Conservation (phyloP, 2,797 vertebrate genomes). For the Oreochromis mossambicus region DNA sequence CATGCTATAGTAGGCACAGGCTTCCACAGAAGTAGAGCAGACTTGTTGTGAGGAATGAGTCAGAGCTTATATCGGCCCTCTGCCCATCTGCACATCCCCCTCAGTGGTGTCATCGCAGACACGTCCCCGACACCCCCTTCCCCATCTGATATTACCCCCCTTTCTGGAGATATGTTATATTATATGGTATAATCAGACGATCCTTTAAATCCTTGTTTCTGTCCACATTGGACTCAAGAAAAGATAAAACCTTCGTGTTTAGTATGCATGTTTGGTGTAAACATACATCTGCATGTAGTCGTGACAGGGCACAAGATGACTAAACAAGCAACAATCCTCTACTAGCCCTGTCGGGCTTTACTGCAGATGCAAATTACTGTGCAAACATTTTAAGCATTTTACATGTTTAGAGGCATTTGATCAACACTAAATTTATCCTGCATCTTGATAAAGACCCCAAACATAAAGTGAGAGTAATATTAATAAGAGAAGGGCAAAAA, state of each 20-base stretch:
- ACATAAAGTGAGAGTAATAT: background rate
- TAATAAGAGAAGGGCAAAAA: background rate
- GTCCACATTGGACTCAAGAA: background rate
- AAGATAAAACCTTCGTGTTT: conserved; percentile 13
- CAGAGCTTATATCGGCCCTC: conserved; percentile 65
- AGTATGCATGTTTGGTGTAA: conserved; percentile 24
- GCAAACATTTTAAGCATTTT: background rate
- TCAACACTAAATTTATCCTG: background rate
- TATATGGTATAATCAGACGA: background rate
- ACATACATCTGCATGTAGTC: background rate
- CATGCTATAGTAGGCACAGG: conserved; percentile 54
- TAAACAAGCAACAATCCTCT: conserved; percentile 5
- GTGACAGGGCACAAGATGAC: background rate
- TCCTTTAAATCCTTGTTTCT: background rate
- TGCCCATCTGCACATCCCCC: conserved; percentile 71
- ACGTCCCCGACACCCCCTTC: conserved; percentile 20
- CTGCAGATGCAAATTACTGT: background rate
- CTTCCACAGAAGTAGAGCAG: conserved; percentile 41
- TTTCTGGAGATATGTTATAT: conserved; percentile 14
- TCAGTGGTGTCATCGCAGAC: conserved; percentile 57
- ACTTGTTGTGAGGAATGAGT: conserved; percentile 65
- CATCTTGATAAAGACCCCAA: background rate
- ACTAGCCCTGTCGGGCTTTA: background rate
- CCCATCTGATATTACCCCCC: conserved; percentile 48
- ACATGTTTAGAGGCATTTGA: background rate